phyloP scores from a whole-genome alignment of 1,140 invertebrate genomes.

The Apis mellifera region Amel_HAv3.1 CM009931.2:2053501-2054000 shows the following conservation, averaged over 20 bases:
- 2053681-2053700: not conserved
- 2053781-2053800: not conserved
- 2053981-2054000: constrained; percentile 59
- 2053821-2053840: not conserved
- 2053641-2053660: not conserved
- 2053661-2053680: not conserved
- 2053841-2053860: constrained; percentile 22
- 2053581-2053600: not conserved
- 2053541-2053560: constrained; percentile 54
- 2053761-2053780: not conserved
- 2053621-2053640: not conserved
- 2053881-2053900: constrained; percentile 35
- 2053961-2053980: constrained; percentile 63
- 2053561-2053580: not conserved
- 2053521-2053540: constrained; percentile 76
- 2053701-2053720: not conserved
- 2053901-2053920: constrained; percentile 54
- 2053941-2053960: constrained; percentile 67
- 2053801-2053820: constrained; percentile 2
- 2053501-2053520: constrained; percentile 65
- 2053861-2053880: constrained; percentile 40
- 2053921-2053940: constrained; percentile 67
- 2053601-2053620: not conserved
- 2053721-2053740: not conserved
- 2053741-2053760: not conserved